These are phyloP conservation scores for Mycogona germanica DNA, from an alignment of 2,888 invertebrate species.

Conservation along the genomic window DNA sequence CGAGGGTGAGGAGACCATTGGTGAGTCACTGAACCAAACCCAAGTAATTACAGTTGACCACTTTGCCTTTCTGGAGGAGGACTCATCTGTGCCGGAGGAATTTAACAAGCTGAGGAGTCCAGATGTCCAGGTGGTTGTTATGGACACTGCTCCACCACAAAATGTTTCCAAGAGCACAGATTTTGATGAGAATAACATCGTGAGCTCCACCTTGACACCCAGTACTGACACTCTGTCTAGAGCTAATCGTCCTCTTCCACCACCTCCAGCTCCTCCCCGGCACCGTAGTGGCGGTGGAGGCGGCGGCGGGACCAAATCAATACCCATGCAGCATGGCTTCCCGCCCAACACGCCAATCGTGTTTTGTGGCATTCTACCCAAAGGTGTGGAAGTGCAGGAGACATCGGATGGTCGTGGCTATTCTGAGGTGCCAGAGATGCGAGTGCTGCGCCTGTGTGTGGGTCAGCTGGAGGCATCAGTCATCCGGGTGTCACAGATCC, in stretches of 20 bases:
- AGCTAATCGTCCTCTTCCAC: constrained; percentile 3
- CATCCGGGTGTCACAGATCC: constrained; percentile 4
- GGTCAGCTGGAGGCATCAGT: constrained; percentile 7
- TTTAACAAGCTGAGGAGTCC: not conserved
- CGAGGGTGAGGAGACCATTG: not conserved
- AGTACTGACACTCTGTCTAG: not conserved
- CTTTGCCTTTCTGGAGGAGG: not conserved
- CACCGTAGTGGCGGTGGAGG: not conserved
- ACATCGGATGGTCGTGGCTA: not conserved
- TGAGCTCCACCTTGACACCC: not conserved
- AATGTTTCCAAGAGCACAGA: too few relatives aligned
- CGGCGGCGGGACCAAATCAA: too few relatives aligned
- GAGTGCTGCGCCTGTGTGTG: constrained; percentile 6
- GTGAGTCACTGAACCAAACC: not conserved
- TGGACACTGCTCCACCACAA: too few relatives aligned
- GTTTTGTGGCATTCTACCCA: constrained; percentile 10
- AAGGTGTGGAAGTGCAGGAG: too few relatives aligned
- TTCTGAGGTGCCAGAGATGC: constrained; percentile 1
- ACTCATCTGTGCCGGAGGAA: not conserved
- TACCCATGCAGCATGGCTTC: not conserved
- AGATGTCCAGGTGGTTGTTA: not conserved
- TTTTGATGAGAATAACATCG: not conserved
- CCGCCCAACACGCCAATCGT: not conserved
- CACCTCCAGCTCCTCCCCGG: constrained; percentile 8
- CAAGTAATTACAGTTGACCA: not conserved